Base-by-base conservation (phyloP, 1,140 invertebrate genomes). In the Drosophila novamexicana region DNA sequence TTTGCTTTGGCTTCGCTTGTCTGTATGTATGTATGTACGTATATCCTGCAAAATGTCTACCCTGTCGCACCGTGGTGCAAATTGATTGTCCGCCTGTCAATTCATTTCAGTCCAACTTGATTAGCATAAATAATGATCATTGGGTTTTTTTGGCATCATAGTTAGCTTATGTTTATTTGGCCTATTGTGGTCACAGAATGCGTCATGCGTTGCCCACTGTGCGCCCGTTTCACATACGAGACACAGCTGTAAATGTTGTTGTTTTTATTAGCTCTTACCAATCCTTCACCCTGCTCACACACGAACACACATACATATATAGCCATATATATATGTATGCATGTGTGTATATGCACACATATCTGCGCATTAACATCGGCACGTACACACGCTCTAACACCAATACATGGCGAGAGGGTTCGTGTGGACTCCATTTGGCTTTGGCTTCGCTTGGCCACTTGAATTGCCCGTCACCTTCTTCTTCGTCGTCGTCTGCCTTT, bases 221-320 rank as follows among this genome's bases (percentile, higher is more conserved):
- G 36, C 14, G 66, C 67, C 42, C 57, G 53, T 66, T 42, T 64
- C 69, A 67, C 63, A 68, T 53, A 47, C 49, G 47, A 70, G 57
- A 73, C 81, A 76, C 82, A 85, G 82, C 82, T 85, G 82, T 75
- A 61, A 75, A 75, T 85, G 83, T 88, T 86, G 82, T 85, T 82
- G 83, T 82, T 86, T 82, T 72, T 78, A 66, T 62, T 64, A 69
- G 62, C 62, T 63, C 69, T 49, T 65, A 69, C 57, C 73, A 69
- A 72, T 85, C 69, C 68, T 79, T 66, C 47, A 53, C 45, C 50
- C 56, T 57, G 49, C 66, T 50, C 52, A 57, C 29, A 63, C 6
- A 56, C 59, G 49, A 18, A 54, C 18, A 54, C 47, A 39, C n/a
- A 34, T 53, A 5, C 22, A 22, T 22, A 22, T 22, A 22, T 1